phyloP scores from a whole-genome alignment of 23 tunicate species.

The Trididemnum clinides region DNA sequence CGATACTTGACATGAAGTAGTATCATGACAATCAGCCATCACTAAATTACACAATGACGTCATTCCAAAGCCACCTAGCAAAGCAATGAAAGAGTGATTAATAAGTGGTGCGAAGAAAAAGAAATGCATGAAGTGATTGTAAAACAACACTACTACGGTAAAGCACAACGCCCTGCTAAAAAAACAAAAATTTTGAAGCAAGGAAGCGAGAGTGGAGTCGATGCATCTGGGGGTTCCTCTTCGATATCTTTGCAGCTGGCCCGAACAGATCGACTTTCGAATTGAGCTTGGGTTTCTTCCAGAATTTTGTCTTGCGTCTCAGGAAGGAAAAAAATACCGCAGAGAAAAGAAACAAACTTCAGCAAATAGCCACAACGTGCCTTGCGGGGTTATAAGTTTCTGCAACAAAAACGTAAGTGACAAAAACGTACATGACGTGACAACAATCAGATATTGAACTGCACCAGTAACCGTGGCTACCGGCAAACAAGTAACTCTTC shows the following conservation, averaged over 20 bases:
- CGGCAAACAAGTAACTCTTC: not conserved
- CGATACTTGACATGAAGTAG: no score
- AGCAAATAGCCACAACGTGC: conserved; percentile 76
- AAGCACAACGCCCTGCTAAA: not conserved
- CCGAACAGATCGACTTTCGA: conserved; percentile 13
- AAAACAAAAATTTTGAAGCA: not conserved
- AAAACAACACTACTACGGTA: not conserved
- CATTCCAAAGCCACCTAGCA: no score
- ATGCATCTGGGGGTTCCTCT: not conserved
- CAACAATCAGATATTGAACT: not conserved
- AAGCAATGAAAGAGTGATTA: no score
- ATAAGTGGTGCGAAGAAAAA: no score
- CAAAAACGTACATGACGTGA: not conserved
- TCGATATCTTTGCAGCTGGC: not conserved
- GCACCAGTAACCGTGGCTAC: not conserved
- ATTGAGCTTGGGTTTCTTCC: conserved; percentile 69
- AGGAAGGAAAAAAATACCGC: conserved; percentile 48
- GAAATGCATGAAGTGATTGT: not conserved
- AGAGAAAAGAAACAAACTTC: conserved; percentile 62
- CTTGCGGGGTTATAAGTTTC: conserved; percentile 64
- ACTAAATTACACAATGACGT: no score
- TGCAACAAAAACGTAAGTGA: not conserved
- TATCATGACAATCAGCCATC: no score
- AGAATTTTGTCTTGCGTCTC: conserved; percentile 78
- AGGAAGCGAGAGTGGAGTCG: not conserved